These are phyloP conservation scores for Tapera naevia DNA, from an alignment of 2,797 vertebrate species.

Conservation along the genomic window DNA sequence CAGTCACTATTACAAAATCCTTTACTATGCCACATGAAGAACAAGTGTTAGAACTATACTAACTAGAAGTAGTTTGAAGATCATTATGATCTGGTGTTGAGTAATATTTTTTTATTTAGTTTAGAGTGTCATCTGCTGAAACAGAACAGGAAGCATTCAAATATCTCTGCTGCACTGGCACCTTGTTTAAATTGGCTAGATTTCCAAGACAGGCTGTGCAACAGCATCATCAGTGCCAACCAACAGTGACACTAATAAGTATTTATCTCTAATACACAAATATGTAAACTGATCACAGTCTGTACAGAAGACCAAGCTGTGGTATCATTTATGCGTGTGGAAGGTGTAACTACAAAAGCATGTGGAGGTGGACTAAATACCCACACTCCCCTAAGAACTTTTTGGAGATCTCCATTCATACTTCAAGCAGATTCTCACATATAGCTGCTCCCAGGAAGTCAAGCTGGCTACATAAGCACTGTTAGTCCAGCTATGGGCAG, in stretches of 20 bases:
- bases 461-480: not conserved
- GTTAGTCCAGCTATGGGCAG: not conserved
- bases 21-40: not conserved
- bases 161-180: not conserved
- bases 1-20: not conserved
- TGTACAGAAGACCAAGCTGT: not conserved
- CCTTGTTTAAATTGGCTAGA: not conserved
- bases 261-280: not conserved
- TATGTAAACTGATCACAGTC: rapidly evolving
- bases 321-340: not conserved
- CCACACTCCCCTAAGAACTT: not conserved
- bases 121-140: not conserved
- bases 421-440: not conserved
- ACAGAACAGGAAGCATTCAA: not conserved
- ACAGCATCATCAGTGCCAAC: not conserved
- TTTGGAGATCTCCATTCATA: not conserved
- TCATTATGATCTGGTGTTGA: not conserved
- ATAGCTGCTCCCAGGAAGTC: not conserved
- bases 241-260: not conserved
- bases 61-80: not conserved
- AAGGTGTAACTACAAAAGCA: not conserved
- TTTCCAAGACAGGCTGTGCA: not conserved
- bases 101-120: not conserved
- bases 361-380: not conserved
- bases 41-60: not conserved